Evolutionary conservation across 2,888 invertebrate species (phyloP), one percentile per base, ranked within the genome.

Genomic region (Pachycephus smyrnensis): DNA sequence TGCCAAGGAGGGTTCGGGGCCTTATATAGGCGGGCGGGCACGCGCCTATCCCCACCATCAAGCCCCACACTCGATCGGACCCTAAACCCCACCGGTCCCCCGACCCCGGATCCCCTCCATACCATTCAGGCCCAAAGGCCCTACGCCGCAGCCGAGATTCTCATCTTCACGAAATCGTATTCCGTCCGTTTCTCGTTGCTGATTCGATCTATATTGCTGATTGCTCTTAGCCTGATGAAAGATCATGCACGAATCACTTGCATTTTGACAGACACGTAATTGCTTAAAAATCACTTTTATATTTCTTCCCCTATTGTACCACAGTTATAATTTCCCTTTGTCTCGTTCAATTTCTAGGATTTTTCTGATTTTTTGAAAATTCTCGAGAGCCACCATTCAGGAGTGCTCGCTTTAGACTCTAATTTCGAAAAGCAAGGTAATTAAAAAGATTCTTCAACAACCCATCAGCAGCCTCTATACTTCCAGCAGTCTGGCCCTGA

Each of bases 1-100:
- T 84, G 84, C 86, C 84, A 85, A 86, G 87, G 88, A 89, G 89
- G 90, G 89, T 88, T 86, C 88, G 87, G 89, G 90, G 91, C 88
- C 91, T 91, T 92, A 91, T 91, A 91, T 91, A 91, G 89, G 83
- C 86, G 81, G 83, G 92, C 93, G 93, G 93, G 93, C 79, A 93
- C 94, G 94, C 94, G 94, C 94, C 94, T 92, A 90, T 92, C 93
- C 94, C 94, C 94, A 93, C 94, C 92, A 93, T 90, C 89, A 91
- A 91, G 91, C 88, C 90, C 88, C 86, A 85, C 87, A 89, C 90
- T 87, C 89, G 87, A 90, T 91, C 92, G 92, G 92, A 92, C 92
- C 92, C 89, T 88, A 90, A 89, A 87, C 92, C 92, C 92, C 90
- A 79, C 86, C 84, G 82, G 84, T 82, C 84, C 88, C 88, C 87